phyloP scores from a whole-genome alignment of 2,888 invertebrate species.

The Nephrotoma appendiculata region DNA sequence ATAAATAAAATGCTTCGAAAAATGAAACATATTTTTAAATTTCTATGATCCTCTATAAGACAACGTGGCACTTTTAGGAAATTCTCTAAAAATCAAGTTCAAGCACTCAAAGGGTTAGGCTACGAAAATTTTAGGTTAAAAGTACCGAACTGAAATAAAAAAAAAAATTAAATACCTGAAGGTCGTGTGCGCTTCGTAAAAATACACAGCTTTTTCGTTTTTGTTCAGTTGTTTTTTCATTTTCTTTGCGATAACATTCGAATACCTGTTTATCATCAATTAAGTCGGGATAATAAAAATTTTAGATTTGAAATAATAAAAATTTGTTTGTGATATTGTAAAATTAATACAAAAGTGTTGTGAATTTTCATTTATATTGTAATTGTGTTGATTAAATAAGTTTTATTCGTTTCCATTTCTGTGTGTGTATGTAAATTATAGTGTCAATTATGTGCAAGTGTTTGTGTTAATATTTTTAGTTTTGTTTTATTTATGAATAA shows the following conservation, averaged over 20 bases:
- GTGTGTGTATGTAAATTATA: neutral
- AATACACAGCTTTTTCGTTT: neutral
- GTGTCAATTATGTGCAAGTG: neutral
- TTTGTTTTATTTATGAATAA: neutral
- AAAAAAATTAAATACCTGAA: neutral
- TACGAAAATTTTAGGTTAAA: too few relatives aligned
- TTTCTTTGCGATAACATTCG: neutral
- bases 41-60: too few relatives aligned
- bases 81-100: too few relatives aligned
- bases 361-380: neutral
- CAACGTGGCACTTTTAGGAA: too few relatives aligned
- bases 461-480: neutral
- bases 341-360: neutral
- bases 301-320: neutral
- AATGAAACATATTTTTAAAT: too few relatives aligned
- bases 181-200: slow-evolving; percentile 4
- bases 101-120: too few relatives aligned
- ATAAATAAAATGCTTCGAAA: too few relatives aligned
- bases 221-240: neutral
- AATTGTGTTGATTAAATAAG: neutral
- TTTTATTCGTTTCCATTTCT: neutral
- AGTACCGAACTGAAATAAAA: neutral
- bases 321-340: neutral
- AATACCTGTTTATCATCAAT: neutral
- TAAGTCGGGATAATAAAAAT: neutral